These are phyloP conservation scores for Romanogobio albipinnatus DNA, from an alignment of 2,113 vertebrate genomes.

Conservation along the genomic window DNA sequence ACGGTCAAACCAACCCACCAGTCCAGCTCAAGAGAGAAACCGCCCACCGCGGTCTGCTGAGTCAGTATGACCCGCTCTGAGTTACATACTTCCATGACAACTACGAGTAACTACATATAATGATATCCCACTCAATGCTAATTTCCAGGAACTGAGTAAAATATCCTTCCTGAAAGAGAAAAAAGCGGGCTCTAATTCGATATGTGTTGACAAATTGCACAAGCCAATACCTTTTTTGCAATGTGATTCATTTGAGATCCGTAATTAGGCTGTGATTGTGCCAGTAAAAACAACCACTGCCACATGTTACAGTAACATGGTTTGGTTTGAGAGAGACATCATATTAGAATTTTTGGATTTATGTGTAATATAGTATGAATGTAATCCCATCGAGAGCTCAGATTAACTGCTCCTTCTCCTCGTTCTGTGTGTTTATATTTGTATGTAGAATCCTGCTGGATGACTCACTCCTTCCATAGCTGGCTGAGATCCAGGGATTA, in stretches of 20 bases:
- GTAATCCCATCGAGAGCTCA: background rate
- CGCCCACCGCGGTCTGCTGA: background rate
- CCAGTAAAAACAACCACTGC: background rate
- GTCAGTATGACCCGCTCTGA: background rate
- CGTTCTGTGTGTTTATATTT: conserved; percentile 17
- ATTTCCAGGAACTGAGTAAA: background rate
- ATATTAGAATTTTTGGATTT: background rate
- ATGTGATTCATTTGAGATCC: background rate
- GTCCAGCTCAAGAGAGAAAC: conserved; percentile 14
- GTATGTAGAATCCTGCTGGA: conserved; percentile 24
- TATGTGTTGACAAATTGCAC: background rate
- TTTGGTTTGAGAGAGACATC: background rate
- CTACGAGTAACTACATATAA: background rate
- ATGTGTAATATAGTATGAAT: background rate
- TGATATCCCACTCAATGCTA: background rate
- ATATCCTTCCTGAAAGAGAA: background rate
- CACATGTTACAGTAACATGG: background rate
- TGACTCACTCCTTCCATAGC: conserved; percentile 65
- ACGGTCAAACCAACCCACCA: conserved; percentile 7
- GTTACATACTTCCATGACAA: background rate
- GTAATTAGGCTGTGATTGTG: background rate
- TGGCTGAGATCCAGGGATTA: conserved; percentile 46
- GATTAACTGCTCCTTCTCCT: background rate
- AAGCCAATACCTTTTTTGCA: background rate
- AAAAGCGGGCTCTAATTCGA: background rate